Base-by-base conservation (phyloP, 2,888 invertebrate genomes). In the Lamellibrachia columna region DNA sequence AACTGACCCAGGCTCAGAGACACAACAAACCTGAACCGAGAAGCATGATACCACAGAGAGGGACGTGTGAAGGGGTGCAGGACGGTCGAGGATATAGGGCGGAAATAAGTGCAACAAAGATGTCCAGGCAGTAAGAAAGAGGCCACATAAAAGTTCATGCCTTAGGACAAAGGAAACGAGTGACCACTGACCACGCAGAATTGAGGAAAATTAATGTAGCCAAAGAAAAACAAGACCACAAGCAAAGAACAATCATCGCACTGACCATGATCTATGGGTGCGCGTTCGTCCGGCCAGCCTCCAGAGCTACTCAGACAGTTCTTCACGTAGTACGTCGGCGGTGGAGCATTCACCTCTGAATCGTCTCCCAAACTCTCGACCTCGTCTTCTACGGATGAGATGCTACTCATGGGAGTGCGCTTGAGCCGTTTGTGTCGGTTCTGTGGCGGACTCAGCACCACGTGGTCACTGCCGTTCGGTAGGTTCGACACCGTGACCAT, bases 331-430 rank as follows among this genome's bases (percentile, higher is more conserved):
- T 97, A 97, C 11, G 22, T 40, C 11, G 91, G 91, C 15, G 55
- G 53, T 28, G 40, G 53, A 93, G 97, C 92, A 15, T 28, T 40
- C 92, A 58, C 53, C 53, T 90, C 92, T 4, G 53, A 3, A 8
- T 92, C 92, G 0, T 58, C 91, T 3, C 97, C 97, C 28, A 96
- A 96, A 94, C 95, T 96, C 93, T 97, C 97, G 94, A 96, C 97
- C 94, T 97, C 97, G 93, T 97, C 97, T 93, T 97, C 97, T 8
- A 97, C 96, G 1, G 97, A 97, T 92, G 97, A 97, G 93, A 97
- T 96, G 93, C 96, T 95, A 93, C 95, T 95, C 94, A 95, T 95
- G n/a, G 52, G 91, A 22, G 91, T 53, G 52, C 93, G 93, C 92
- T 93, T 97, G 92, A 97, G 95, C 93, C 97, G 96, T 95, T 97